Base-by-base conservation (phyloP, 2,888 invertebrate genomes). In the Adelphocoris suturalis region DNA sequence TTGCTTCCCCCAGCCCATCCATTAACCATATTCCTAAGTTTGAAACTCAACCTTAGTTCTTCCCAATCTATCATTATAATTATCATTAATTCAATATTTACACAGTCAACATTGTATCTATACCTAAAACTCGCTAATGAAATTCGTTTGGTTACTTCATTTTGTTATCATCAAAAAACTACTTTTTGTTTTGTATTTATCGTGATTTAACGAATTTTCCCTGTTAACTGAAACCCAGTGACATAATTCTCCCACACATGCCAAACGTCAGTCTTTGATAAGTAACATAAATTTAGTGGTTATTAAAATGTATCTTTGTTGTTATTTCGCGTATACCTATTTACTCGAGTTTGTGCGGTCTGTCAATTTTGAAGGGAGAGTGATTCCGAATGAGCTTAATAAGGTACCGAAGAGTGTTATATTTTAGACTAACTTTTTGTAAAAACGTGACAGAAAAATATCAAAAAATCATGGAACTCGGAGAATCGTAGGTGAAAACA, bases 1-100 rank as follows among this genome's bases (percentile, higher is more conserved):
- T 91, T 16, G 52, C 87, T 37, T 91, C 91, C 48, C 91, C 91
- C 28, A 89, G 87, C 48, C 90, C 88, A 0, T 90, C 89, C 27
- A 90, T 91, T 55, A 85, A 86, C 76, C 88, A 57, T 55, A 37
- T 91, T 46, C 68, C 90, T 75, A 91, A 88, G 84, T 88, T 81
- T 37, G 90, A 90, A 68, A 68, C 19, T 28, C 61, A 85, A 28
- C 89, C 81, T 82, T 82, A 82, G 82, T 82, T 82, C 82, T 82
- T 82, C 82, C 80, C 28, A 3, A 9, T 4, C 12, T 28, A 28
- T 37, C 23, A 48, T 19, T 47, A 14, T 61, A 2, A 7, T 68
- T 52, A 52, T 11, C 16, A 80, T 27, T 52, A 19, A 28, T 82
- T 47, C 78, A 19, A n/a, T 75, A 75, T 75, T 78, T 46, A 14